phyloP scores from a whole-genome alignment of 2,113 vertebrate genomes.

The Sorex fumeus region DNA sequence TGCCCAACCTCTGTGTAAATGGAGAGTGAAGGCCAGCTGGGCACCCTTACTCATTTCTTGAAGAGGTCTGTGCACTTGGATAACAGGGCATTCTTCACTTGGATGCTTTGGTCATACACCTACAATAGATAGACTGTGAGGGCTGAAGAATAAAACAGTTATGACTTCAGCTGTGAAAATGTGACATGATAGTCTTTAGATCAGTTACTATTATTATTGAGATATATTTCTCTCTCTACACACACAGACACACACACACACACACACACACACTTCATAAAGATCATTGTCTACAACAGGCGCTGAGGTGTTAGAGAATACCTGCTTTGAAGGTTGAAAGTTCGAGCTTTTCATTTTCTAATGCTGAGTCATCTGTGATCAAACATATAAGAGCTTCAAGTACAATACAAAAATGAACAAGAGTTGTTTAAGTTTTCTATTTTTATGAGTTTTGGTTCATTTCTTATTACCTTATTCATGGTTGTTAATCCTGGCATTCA shows the following conservation, averaged over 20 bases:
- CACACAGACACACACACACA: background rate
- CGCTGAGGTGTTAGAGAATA: background rate
- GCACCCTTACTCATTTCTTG: background rate
- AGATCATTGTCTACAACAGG: background rate
- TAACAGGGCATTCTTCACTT: background rate
- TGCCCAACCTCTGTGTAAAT: background rate
- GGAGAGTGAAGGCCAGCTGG: conserved; percentile 1
- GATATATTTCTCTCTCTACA: background rate
- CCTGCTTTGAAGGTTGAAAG: conserved; percentile 21
- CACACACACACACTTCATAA: background rate
- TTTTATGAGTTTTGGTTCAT: conserved; percentile 45
- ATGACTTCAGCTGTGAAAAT: background rate
- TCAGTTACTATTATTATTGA: conserved; percentile 18
- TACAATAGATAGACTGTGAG: conserved; percentile 40
- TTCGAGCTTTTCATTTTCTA: conserved; percentile 15
- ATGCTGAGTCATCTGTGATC: conserved; percentile 43
- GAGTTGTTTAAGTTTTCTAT: conserved; percentile 31
- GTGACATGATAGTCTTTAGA: background rate
- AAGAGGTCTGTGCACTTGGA: background rate
- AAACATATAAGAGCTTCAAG: conserved; percentile 24
- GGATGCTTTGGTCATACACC: background rate
- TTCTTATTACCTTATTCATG: background rate
- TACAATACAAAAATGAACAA: background rate
- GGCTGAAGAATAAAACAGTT: conserved; percentile 27
- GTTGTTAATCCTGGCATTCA: conserved; percentile 3